These are phyloP conservation scores for Emys orbicularis DNA, from an alignment of 2,797 vertebrate genomes.

Conservation along the genomic window DNA sequence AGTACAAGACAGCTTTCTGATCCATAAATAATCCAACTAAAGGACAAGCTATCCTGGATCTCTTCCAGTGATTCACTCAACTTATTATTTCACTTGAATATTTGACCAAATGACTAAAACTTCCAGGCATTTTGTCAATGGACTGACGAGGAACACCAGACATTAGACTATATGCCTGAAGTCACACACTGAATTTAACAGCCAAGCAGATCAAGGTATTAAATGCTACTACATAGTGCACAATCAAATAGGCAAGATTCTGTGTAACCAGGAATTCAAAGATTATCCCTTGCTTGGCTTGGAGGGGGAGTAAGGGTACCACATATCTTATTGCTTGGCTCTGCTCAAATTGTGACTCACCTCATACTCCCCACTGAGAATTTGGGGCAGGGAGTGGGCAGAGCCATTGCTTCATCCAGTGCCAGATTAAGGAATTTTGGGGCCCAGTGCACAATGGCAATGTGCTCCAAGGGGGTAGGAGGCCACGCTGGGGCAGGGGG, in stretches of 20 bases:
- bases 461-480: too few species aligned
- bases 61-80: conserved; percentile 48
- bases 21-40: conserved; percentile 34
- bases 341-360: not conserved
- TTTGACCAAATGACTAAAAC: conserved; percentile 69
- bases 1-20: conserved; percentile 14
- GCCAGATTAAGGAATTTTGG: too few species aligned
- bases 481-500: too few species aligned
- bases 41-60: conserved; percentile 42
- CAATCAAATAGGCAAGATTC: conserved; percentile 41
- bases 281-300: conserved; percentile 5
- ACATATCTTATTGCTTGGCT: not conserved
- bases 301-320: not conserved
- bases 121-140: conserved; percentile 70
- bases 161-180: conserved; percentile 47
- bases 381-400: not conserved
- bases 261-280: not conserved
- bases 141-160: conserved; percentile 64
- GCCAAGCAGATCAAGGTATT: conserved; percentile 36
- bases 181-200: conserved; percentile 55
- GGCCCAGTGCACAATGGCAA: too few species aligned
- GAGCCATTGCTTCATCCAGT: too few species aligned
- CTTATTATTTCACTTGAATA: conserved; percentile 54
- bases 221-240: not conserved
- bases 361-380: not conserved